Base-by-base conservation (phyloP, 1,140 invertebrate species). In the Chelonus insularis region DNA sequence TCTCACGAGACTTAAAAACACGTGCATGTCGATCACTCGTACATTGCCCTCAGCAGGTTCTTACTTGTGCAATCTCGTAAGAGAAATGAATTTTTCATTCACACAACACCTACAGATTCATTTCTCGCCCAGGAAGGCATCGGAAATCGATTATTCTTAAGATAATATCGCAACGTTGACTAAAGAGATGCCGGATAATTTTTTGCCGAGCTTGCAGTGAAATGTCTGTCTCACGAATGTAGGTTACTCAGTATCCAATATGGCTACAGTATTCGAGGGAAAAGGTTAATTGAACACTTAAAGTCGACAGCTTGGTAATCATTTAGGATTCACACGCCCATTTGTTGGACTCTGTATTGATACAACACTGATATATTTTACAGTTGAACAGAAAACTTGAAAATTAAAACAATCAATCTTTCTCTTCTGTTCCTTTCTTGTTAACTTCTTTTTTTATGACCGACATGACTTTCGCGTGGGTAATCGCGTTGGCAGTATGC, bases 261-360 rank as follows among this genome's bases (percentile, higher is more conserved):
- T 29, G 25, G 25, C 47, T 47, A 18, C 43, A 37, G 57, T 23
- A 29, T 52, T 8, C 57, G 29, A 32, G 34, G 37, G 60, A 57
- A 69, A 69, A 71, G 65, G 67, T 71, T 71, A 71, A 71, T 69
- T 69, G 69, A 66, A 21, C 66, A 63, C 60, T 65, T 52, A 57
- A 55, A 54, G 61, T 48, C 39, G 39, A 62, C 59, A 64, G 59
- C 55, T 60, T 45, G 45, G 52, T 62, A 47, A 60, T 54, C 36
- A 43, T 32, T 50, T 18, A 36, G 43, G 29, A 36, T 62, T 62
- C 54, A 34, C 52, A 57, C 60, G 60, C 57, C 57, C 57, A 59
- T 58, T 36, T 37, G 9, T 37, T 37, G 9, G 52, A 37, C 52
- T 36, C 36, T 55, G 36, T 36, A 55, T 55, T 14, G 41, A 56